A percentile compares a stretch with the other conserved stretches of the same genome.
phyloP scores from a whole-genome alignment of 2,888 invertebrate species.

The Tinea trinotella region DNA sequence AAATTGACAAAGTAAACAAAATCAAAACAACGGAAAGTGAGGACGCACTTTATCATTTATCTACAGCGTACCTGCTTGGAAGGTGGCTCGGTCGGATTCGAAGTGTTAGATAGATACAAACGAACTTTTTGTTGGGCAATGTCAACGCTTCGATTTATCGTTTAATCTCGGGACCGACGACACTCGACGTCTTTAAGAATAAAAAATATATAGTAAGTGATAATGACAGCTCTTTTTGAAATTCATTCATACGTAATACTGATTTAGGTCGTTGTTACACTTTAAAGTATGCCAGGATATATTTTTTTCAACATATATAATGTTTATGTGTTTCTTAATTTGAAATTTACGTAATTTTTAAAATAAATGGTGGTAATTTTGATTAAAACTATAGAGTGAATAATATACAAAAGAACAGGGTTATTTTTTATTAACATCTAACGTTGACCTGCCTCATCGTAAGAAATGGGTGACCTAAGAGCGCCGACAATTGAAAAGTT shows the following conservation, averaged over 20 bases:
- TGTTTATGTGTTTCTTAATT: neutral
- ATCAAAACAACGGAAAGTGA: neutral
- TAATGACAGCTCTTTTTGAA: constrained; percentile 45
- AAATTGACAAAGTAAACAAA: too few relatives aligned
- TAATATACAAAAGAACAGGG: neutral
- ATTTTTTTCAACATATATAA: neutral
- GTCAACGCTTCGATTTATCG: constrained; percentile 49
- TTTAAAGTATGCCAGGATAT: neutral
- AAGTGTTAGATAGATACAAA: constrained; percentile 35
- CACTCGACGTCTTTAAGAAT: constrained; percentile 12
- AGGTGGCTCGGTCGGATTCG: neutral
- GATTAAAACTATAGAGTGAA: too few relatives aligned
- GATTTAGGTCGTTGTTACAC: constrained; percentile 8
- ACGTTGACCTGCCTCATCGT: too few relatives aligned
- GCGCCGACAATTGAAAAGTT: neutral
- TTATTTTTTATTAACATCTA: too few relatives aligned
- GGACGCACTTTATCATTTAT: neutral
- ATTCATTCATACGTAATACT: constrained; percentile 49
- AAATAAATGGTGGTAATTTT: too few relatives aligned
- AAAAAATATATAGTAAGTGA: constrained; percentile 41
- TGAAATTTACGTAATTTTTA: too few relatives aligned
- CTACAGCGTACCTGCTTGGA: neutral
- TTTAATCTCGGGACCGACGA: constrained; percentile 31
- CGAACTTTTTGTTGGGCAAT: constrained; percentile 60
- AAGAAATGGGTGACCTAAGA: too few relatives aligned